Base-by-base conservation (phyloP, 2,888 invertebrate species). In the Alviniconcha strummeri region DNA sequence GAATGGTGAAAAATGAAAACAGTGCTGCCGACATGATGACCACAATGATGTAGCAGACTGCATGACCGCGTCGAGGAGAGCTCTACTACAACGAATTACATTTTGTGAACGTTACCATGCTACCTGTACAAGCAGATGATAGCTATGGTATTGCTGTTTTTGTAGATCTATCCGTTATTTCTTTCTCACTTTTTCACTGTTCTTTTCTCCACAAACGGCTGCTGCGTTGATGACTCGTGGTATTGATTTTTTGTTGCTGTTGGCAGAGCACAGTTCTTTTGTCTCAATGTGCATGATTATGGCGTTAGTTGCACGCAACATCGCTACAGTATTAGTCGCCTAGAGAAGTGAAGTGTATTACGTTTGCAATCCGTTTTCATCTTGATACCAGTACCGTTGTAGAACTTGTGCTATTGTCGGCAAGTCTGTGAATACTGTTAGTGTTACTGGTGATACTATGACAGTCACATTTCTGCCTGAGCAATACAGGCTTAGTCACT, bases 131-230 rank as follows among this genome's bases (percentile, higher is more conserved):
- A 52, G 13, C 52, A 54, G 81, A 81, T 36, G 81, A 81, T 17
- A 72, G 52, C 64, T 81, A 81, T 60, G 81, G 81, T 81, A 81
- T 75, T 74, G n/a, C 8, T 36, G 13, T 71, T 55, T 56, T 69
- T 19, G 17, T 1, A 54, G 11, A 9, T 71, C 5, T 72, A 13
- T 19, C 9, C 9, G 2, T 15, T 54, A 11, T n/a, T 52, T 69
- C n/a, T 54, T 60, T 80, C 67, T 5, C 15, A 13, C n/a, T 55
- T 5, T 52, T 52, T 52, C 72, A 13, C 72, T 52, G 6, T 55
- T 11, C 55, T 13, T 55, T 15, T 55, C 17, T 75, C 72, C 72
- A 52, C 52, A 36, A 52, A 19, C 72, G 8, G 75, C 55, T 54
- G 13, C 75, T 17, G 75, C 17, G 55, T 75, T 54, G 55, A 75